Conservation (phyloP, 2,888 invertebrate genomes). For the Arrhopalites spinosus region DNA sequence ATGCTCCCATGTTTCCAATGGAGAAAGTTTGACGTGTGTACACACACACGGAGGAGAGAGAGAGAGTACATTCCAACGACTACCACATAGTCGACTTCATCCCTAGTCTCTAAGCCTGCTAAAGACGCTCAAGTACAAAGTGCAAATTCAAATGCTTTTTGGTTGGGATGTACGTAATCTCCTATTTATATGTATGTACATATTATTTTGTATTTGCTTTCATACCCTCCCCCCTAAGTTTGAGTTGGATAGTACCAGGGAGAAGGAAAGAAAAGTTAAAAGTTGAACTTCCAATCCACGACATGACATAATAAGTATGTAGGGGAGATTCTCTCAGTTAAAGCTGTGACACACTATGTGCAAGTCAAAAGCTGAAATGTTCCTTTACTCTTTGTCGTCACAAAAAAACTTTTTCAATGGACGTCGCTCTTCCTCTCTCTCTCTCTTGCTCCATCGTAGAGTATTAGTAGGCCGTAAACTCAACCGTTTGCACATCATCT, state of each 20-base stretch:
- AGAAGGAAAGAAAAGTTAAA: too few species aligned
- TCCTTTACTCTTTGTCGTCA: background rate
- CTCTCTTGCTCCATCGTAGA: background rate
- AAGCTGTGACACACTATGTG: background rate
- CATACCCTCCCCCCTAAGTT: background rate
- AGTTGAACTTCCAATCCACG: too few species aligned
- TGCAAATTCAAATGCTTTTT: background rate
- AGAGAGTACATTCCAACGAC: background rate
- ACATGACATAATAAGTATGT: background rate
- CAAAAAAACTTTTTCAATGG: conserved; percentile 3
- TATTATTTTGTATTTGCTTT: background rate
- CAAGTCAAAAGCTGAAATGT: conserved; percentile 4
- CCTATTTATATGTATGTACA: background rate
- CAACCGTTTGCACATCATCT: conserved; percentile 5
- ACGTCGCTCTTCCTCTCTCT: conserved; percentile 3
- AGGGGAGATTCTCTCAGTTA: background rate
- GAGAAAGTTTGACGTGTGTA: conserved; percentile 1
- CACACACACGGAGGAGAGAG: too few species aligned
- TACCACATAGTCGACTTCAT: background rate
- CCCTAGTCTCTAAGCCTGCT: background rate
- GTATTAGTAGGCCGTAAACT: background rate
- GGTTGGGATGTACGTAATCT: background rate
- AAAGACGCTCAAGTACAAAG: background rate
- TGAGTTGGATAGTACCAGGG: background rate
- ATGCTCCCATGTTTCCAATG: too few species aligned